These are phyloP conservation scores for Hycleus cichorii DNA, from an alignment of 1,140 invertebrate genomes.

Conservation along the genomic window DNA sequence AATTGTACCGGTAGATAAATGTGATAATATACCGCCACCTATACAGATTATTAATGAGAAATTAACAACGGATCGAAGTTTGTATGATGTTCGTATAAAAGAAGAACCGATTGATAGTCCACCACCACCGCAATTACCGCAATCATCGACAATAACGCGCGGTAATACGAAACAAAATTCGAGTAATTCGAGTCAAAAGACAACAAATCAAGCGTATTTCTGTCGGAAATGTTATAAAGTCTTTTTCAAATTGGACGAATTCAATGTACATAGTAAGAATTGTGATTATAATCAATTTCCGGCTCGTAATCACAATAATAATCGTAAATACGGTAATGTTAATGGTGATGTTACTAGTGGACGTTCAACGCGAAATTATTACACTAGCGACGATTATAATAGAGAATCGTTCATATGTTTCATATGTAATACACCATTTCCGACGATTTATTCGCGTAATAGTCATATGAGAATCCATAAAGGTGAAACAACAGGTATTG, in stretches of 20 bases:
- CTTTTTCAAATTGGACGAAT: conserved; percentile 39
- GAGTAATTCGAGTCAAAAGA: conserved; percentile 8
- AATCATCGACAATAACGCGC: not conserved
- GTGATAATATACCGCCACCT: not conserved
- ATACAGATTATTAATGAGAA: no score
- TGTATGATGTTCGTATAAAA: conserved; percentile 3
- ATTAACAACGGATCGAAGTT: no score
- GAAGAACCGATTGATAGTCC: not conserved
- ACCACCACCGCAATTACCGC: not conserved
- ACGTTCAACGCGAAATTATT: conserved; percentile 24
- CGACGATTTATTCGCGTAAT: conserved; percentile 37
- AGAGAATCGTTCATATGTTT: conserved; percentile 28
- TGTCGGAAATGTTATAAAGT: conserved; percentile 40
- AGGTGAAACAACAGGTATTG: conserved; percentile 8
- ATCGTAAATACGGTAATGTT: not conserved
- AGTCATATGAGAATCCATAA: conserved; percentile 40
- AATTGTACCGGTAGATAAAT: conserved; percentile 23
- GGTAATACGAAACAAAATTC: conserved; percentile 14
- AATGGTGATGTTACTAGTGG: conserved; percentile 14
- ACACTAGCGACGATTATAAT: not conserved
- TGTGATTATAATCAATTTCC: conserved; percentile 27
- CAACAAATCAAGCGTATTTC: conserved; percentile 37
- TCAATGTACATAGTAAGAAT: conserved; percentile 36
- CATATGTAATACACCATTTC: conserved; percentile 37
- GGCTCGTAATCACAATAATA: not conserved